Evolutionary conservation across 2,797 vertebrate genomes (phyloP), one percentile per base, ranked within the genome.

Genomic region (Enteromius afrohamiltoni): DNA sequence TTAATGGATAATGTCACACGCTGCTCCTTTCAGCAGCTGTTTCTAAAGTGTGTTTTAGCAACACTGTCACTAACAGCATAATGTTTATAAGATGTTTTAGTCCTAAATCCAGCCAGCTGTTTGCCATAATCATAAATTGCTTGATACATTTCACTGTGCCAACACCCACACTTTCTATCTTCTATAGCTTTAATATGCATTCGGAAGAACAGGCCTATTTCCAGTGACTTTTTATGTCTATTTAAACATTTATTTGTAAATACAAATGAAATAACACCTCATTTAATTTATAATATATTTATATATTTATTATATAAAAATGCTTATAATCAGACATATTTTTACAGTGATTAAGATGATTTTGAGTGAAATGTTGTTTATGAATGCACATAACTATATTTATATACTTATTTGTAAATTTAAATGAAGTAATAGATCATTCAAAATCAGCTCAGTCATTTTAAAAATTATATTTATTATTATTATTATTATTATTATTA

Each of bases 1-100:
- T 81, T 73, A 49, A 81, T 49, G 68, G 68, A 81, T 58, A 31
- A 64, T 82, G 29, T 64, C 26, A 73, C 53, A 79, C 68, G 55
- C 23, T 0, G 1, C 23, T 34, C n/a, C n/a, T 55, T 55, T 2
- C 29, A 80, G 65, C 78, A 80, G 51, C n/a, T 80, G 78, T 29
- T 60, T 60, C n/a, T 77, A 42, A 77, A 75, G 42, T 31, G 49
- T 67, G 60, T 14, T 68, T 40, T 51, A 67, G 45, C 45, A 49
- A 68, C 37, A 23, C 6, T 53, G 62, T 51, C 45, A 34, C 62
- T 34, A 31, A 29, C 11, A 67, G 77, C 47, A 10, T 79, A 51
- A 79, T 79, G 62, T 53, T 68, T 67, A 7, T 34, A 51, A 51
- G 40, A 74, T 53, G 19, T 53, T 74, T 74, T 17, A 53, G 47